These are phyloP conservation scores for Rhogogaster chlorosoma DNA, from an alignment of 2,888 invertebrate species.

Conservation along the genomic window DNA sequence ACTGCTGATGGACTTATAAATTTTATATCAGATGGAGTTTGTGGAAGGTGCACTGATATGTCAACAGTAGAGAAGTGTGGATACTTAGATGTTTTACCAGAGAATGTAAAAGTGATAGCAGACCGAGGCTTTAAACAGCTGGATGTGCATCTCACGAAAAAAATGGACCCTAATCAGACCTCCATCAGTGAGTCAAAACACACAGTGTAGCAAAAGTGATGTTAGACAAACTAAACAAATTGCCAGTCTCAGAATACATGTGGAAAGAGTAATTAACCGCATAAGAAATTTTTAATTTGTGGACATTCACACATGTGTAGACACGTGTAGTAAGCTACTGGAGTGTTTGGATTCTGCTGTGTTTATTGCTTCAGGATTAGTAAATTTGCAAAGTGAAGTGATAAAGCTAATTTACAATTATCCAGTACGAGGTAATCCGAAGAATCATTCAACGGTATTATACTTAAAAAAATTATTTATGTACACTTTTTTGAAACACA, in stretches of 20 bases:
- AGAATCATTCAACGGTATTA: background rate
- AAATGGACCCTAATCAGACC: slow-evolving; percentile 47
- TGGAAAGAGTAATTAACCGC: slow-evolving; percentile 48
- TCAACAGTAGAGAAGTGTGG: slow-evolving; percentile 46
- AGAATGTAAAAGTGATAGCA: slow-evolving; percentile 46
- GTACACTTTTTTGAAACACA: background rate
- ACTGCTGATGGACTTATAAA: slow-evolving; percentile 53
- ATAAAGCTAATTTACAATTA: slow-evolving; percentile 29
- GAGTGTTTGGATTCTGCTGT: slow-evolving; percentile 46
- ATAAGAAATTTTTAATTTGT: slow-evolving; percentile 44
- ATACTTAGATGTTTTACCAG: slow-evolving; percentile 49
- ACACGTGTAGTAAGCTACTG: slow-evolving; percentile 45
- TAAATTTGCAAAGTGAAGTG: slow-evolving; percentile 49
- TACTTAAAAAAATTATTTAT: background rate
- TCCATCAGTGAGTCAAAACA: slow-evolving; percentile 39
- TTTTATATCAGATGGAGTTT: slow-evolving; percentile 49
- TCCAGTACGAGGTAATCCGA: slow-evolving; percentile 1
- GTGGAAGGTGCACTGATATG: slow-evolving; percentile 49
- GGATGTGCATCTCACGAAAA: slow-evolving; percentile 38
- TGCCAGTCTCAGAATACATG: slow-evolving; percentile 51
- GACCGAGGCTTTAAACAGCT: slow-evolving; percentile 51
- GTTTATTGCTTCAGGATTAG: slow-evolving; percentile 36
- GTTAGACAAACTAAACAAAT: slow-evolving; percentile 49
- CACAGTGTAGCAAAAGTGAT: slow-evolving; percentile 27
- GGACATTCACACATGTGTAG: slow-evolving; percentile 42